These are phyloP conservation scores for Lacerta agilis DNA, from an alignment of 2,797 vertebrate species.

Conservation along the genomic window DNA sequence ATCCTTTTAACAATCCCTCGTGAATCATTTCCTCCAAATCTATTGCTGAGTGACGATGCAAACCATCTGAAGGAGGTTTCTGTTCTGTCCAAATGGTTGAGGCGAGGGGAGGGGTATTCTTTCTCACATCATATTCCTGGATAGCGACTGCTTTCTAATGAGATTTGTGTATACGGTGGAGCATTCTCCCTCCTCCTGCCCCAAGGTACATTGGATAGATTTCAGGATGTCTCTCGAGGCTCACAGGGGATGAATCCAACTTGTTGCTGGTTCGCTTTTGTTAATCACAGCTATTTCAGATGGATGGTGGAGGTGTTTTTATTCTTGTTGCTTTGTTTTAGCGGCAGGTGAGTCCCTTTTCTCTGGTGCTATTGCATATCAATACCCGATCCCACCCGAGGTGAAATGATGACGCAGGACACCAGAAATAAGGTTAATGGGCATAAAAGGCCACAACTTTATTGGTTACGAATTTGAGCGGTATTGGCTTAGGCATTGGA, in stretches of 20 bases:
- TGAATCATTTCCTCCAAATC: not conserved
- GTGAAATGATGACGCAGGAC: too few relatives aligned
- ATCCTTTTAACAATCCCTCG: not conserved
- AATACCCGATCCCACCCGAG: too few relatives aligned
- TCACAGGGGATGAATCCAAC: constrained; percentile 16
- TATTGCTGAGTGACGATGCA: not conserved
- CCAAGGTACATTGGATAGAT: not conserved
- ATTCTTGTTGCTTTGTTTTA: constrained; percentile 42
- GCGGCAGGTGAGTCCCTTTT: constrained; percentile 66
- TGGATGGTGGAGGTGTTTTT: constrained; percentile 26
- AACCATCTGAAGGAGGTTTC: not conserved
- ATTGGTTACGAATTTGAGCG: too few relatives aligned
- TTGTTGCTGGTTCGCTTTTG: constrained; percentile 32
- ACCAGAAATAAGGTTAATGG: too few relatives aligned
- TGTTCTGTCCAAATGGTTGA: not conserved
- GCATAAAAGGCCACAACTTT: too few relatives aligned
- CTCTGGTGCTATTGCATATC: too few relatives aligned
- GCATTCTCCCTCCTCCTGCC: not conserved
- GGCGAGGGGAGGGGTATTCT: not conserved
- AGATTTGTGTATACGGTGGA: not conserved
- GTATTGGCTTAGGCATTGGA: too few relatives aligned
- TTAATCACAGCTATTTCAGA: constrained; percentile 59
- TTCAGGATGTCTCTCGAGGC: not conserved
- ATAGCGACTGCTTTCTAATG: not conserved
- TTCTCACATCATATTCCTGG: not conserved